A percentile compares a stretch with the other conserved stretches of the same genome.
Evolutionary conservation across 1,140 invertebrate species (phyloP).

Genomic region (Hesperophylax magnus): DNA sequence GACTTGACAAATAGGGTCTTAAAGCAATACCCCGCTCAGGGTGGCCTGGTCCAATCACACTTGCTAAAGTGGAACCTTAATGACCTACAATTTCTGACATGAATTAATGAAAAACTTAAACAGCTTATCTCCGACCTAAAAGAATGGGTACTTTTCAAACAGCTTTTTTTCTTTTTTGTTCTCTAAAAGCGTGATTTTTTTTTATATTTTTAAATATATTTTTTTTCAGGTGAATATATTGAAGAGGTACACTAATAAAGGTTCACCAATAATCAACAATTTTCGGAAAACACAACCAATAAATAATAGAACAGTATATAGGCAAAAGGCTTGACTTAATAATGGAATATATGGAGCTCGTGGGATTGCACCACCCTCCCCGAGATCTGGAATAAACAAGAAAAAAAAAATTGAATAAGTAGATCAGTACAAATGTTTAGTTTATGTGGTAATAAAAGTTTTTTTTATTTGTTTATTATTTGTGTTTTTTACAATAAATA

Average conservation of each 20-base stretch:
- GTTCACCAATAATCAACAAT: conserved; percentile 6
- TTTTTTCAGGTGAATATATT: conserved; percentile 15
- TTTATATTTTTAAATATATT: background rate
- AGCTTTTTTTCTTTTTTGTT: background rate
- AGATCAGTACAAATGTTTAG: background rate
- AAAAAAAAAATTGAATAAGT: background rate
- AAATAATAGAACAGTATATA: background rate
- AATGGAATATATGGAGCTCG: no score
- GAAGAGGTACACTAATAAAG: background rate
- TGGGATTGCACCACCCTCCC: no score
- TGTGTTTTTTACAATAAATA: no score
- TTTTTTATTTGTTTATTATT: no score
- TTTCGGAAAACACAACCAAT: background rate
- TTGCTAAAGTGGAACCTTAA: background rate
- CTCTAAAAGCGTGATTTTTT: background rate
- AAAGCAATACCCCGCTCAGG: background rate
- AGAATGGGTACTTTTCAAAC: background rate
- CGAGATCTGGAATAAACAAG: no score
- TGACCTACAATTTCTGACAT: no score
- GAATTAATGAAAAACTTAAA: no score
- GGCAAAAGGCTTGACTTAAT: background rate
- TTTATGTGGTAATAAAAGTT: background rate
- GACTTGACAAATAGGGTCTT: background rate
- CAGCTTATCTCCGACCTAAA: no score
- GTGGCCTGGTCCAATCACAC: background rate